Percentiles rank a stretch among this genome's conserved stretches.
Evolutionary conservation across 2,888 invertebrate species (phyloP).

Genomic region (Incurvaria masculella): DNA sequence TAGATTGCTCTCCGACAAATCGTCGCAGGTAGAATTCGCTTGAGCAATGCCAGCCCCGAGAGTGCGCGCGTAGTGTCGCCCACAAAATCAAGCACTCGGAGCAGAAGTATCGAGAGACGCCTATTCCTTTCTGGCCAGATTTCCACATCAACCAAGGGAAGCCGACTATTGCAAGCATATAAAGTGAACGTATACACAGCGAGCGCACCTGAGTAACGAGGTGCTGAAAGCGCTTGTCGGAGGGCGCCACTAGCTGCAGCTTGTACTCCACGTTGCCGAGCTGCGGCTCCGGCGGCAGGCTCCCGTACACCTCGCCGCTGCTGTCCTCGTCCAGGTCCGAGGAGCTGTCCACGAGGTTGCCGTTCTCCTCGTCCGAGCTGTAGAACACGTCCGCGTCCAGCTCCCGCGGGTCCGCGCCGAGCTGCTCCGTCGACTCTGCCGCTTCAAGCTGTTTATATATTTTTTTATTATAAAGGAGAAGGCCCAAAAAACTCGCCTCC

Average conservation of each 20-base stretch:
- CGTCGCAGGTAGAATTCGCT: too few relatives aligned
- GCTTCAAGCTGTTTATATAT: too few relatives aligned
- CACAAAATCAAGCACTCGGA: too few relatives aligned
- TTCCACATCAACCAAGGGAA: too few relatives aligned
- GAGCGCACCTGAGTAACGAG: constrained; percentile 83
- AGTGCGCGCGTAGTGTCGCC: too few relatives aligned
- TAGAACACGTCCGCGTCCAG: not conserved
- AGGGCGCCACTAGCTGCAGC: constrained; percentile 88
- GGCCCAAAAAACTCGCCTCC: not conserved
- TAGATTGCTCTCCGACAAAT: too few relatives aligned
- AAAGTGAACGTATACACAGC: not conserved
- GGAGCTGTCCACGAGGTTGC: constrained; percentile 27
- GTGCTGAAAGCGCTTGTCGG: constrained; percentile 85
- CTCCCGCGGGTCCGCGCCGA: not conserved
- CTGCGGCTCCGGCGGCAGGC: constrained; percentile 86
- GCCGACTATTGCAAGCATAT: not conserved
- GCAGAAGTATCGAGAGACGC: too few relatives aligned
- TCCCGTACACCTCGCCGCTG: constrained; percentile 42
- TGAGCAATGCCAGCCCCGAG: too few relatives aligned
- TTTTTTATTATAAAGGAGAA: constrained; percentile 9
- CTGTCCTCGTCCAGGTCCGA: constrained; percentile 33
- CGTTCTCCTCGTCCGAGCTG: not conserved
- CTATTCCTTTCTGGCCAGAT: too few relatives aligned
- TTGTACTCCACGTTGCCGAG: constrained; percentile 97
- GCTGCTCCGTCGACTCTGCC: too few relatives aligned